Percentiles rank a stretch among this genome's conserved stretches.
Conservation (phyloP, 2,888 invertebrate genomes). For the Cephonodes hylas region DNA sequence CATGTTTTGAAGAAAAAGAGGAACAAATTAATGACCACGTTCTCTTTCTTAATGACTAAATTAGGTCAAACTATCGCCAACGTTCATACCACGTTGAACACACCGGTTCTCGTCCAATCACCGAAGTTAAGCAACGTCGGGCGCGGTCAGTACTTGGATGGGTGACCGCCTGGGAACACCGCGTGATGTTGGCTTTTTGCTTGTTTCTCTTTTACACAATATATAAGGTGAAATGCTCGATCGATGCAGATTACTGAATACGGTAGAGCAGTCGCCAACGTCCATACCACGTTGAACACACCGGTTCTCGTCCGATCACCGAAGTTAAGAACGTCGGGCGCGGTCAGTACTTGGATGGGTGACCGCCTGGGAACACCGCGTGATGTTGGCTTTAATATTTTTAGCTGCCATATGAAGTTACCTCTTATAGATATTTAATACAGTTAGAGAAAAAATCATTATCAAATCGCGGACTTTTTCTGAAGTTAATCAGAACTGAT, state of each 20-base stretch:
- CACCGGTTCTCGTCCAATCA: constrained; percentile 78
- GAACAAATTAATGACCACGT: no score
- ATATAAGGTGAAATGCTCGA: no score
- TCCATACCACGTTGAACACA: constrained; percentile 73
- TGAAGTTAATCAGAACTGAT: no score
- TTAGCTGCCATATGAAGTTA: no score
- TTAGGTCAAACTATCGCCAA: constrained; percentile 26
- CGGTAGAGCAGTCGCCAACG: constrained; percentile 34
- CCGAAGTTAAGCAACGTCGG: constrained; percentile 77
- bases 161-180: constrained; percentile 75
- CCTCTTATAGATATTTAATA: no score
- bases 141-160: constrained; percentile 77
- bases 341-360: constrained; percentile 77
- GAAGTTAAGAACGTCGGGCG: constrained; percentile 77
- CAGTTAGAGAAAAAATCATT: no score
- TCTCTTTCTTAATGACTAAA: no score
- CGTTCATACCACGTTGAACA: constrained; percentile 72
- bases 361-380: constrained; percentile 73
- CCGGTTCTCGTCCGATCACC: constrained; percentile 78
- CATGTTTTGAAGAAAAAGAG: no score
- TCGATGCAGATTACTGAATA: no score
- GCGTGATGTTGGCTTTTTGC: constrained; percentile 62
- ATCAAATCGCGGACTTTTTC: no score
- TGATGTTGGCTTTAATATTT: constrained; percentile 65
- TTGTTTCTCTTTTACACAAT: background rate